Evolutionary conservation across 2,797 vertebrate genomes (phyloP).

Genomic region (Gymnoscopelus braueri): DNA sequence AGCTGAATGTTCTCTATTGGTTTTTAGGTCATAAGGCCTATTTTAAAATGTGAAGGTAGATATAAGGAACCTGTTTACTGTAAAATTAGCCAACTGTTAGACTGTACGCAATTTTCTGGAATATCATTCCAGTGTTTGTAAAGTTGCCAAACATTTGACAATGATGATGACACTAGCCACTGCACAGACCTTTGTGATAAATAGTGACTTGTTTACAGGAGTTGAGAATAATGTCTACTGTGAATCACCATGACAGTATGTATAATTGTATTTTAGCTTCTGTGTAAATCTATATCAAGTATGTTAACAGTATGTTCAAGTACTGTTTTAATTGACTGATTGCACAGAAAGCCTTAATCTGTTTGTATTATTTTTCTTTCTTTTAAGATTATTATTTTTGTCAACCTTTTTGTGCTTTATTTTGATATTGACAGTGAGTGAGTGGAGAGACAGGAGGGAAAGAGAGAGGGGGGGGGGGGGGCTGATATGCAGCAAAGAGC

Average conservation of each 20-base stretch:
- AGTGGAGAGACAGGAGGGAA: no score
- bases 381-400: conserved; percentile 1
- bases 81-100: neutral
- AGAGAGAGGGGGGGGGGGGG: no score
- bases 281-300: conserved; percentile 27
- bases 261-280: neutral
- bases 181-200: conserved; percentile 16
- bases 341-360: conserved; percentile 25
- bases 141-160: neutral
- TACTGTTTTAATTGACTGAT: conserved; percentile 21
- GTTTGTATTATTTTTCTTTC: no score
- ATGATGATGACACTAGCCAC: neutral
- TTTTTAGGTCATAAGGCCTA: conserved; percentile 3
- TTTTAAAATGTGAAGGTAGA: neutral
- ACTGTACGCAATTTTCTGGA: neutral
- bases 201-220: conserved; percentile 12
- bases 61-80: neutral
- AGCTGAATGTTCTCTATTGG: neutral
- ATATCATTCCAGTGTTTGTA: neutral
- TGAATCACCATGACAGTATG: neutral
- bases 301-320: neutral
- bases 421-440: neutral
- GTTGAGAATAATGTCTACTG: conserved; percentile 8
- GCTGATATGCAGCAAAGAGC: no score
- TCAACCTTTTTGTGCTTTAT: conserved; percentile 12